Conservation (phyloP, 1,140 invertebrate genomes). For the Ephestia elutella region DNA sequence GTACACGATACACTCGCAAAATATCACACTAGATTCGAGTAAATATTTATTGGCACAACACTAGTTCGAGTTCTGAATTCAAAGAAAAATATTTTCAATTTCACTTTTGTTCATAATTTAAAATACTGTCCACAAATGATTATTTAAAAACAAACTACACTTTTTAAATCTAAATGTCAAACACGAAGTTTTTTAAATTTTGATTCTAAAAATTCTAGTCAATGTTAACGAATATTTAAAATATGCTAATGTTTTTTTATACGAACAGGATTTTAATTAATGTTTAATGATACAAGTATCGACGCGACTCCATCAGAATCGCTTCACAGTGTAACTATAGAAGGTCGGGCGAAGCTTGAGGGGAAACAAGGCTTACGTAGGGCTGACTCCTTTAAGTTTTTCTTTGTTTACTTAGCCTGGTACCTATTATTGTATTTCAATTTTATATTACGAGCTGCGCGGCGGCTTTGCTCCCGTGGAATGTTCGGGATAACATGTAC, state of each 20-base stretch:
- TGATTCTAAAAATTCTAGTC: too few relatives aligned
- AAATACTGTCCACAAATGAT: background rate
- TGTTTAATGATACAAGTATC: background rate
- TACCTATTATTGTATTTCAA: too few relatives aligned
- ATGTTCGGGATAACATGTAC: too few relatives aligned
- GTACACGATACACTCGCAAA: background rate
- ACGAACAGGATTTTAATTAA: background rate
- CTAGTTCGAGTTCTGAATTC: background rate
- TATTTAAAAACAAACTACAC: background rate
- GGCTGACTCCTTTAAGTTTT: background rate
- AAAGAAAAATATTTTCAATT: background rate
- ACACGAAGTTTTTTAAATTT: background rate
- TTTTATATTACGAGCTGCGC: too few relatives aligned
- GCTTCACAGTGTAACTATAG: background rate
- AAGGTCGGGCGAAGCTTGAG: background rate
- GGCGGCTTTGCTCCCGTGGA: too few relatives aligned
- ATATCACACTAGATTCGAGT: background rate
- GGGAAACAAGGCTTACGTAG: background rate
- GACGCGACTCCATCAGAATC: background rate
- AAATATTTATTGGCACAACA: background rate
- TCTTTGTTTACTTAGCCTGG: too few relatives aligned
- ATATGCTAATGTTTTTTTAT: background rate
- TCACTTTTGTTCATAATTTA: background rate
- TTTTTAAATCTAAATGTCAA: background rate
- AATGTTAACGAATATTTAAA: too few relatives aligned